Evolutionary conservation across 2,888 invertebrate genomes (phyloP), one percentile per base, ranked within the genome.

Genomic region (Salticus scenicus): DNA sequence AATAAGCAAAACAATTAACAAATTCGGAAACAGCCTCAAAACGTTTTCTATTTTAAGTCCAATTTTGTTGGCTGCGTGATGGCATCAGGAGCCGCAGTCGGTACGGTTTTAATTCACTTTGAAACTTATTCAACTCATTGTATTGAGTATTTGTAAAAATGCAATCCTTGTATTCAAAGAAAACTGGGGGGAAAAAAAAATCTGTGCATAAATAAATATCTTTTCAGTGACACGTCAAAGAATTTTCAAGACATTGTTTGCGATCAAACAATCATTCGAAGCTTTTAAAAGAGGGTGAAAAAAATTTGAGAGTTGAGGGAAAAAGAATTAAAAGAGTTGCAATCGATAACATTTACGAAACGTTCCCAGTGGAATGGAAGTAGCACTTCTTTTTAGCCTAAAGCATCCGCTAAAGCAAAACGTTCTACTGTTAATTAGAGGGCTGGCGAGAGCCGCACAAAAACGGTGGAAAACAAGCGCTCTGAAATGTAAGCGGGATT

Each of bases 321-420:
- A 69, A 67, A 69, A 51, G 73, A 74, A 72, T 76, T 71, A 82
- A 80, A 82, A 76, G 82, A 76, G 42, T 73, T 66, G 71, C 71
- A 83, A 83, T 83, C 83, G 83, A 83, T 83, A 83, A 76, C 76
- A 72, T 83, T 83, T 71, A 72, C 76, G 72, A 71, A 83, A 76
- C 71, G 71, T 67, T 71, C 71, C 82, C 82, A 74, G 67, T 37
- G 73, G 63, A 75, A 76, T 75, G 64, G 63, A 67, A 81, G 73
- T 74, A 73, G 74, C 76, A 66, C 76, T 83, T 83, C 83, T 83
- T 83, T 76, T 67, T 72, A 71, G 72, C 70, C 80, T 80, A 73
- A 73, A 80, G 73, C 82, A 70, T 75, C 74, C 67, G 81, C 81
- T 57, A 75, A 71, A 81, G 81, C 75, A 76, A 77, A 76, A 72